phyloP scores from a whole-genome alignment of 2,797 vertebrate genomes.

The Siniperca undulata region DNA sequence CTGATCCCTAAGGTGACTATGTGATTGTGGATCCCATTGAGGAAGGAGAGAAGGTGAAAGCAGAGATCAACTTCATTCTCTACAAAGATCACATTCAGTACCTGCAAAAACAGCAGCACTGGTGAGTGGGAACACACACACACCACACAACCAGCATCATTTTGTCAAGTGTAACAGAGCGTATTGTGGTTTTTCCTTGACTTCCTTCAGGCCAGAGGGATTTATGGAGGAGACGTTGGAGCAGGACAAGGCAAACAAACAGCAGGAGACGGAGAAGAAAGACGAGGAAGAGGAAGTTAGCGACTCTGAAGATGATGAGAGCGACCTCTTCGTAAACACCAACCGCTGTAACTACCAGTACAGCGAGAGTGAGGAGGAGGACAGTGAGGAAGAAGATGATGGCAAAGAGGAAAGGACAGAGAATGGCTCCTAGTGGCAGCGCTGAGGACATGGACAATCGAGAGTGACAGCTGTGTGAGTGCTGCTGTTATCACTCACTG shows the following conservation, averaged over 20 bases:
- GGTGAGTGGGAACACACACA: constrained; percentile 79
- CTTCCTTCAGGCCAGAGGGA: constrained; percentile 85
- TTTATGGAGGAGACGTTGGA: constrained; percentile 70
- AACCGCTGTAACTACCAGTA: constrained; percentile 89
- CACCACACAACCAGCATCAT: background rate
- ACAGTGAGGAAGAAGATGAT: constrained; percentile 69
- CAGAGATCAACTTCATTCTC: constrained; percentile 92
- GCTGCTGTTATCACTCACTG: constrained; percentile 27
- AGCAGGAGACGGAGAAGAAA: constrained; percentile 49
- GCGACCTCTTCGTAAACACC: constrained; percentile 93
- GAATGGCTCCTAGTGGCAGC: constrained; percentile 33
- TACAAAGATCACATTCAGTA: constrained; percentile 91
- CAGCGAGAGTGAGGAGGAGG: constrained; percentile 86
- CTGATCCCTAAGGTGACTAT: constrained; percentile 85
- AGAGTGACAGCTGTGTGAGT: constrained; percentile 11
- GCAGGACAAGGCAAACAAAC: constrained; percentile 53
- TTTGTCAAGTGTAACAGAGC: constrained; percentile 1
- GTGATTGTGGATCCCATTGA: constrained; percentile 95
- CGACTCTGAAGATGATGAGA: constrained; percentile 88
- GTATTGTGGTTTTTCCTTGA: background rate
- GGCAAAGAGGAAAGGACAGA: constrained; percentile 53
- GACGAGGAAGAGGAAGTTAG: constrained; percentile 72
- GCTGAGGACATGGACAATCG: background rate
- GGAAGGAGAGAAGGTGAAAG: constrained; percentile 95
- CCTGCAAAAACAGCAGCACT: constrained; percentile 87